Base-by-base conservation (phyloP, 1,140 invertebrate species). In the Berghia stephanieae region DNA sequence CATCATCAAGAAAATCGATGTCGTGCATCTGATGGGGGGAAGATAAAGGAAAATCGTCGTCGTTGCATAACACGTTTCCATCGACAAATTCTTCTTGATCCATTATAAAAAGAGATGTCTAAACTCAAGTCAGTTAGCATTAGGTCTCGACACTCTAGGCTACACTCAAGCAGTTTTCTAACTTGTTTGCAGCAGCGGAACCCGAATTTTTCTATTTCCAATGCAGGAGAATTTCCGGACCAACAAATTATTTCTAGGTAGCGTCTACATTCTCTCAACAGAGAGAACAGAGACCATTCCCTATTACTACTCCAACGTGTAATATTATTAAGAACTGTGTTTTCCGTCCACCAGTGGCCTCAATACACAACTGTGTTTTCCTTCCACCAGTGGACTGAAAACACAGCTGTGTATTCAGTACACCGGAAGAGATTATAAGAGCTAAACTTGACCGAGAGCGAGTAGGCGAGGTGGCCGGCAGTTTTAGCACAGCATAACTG, bases 211-310 rank as follows among this genome's bases (percentile, higher is more conserved):
- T 80, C 34, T 67, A 69, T 34, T n/a, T 60, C 2, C 18, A 73
- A 78, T n/a, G 69, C 73, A 24, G 63, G 24, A 1, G 70, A 34
- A 5, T 10, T 43, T 27, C 70, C 43, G n/a, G 75, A 78, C 27
- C 38, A 73, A n/a, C 76, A 66, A 10, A 77, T 44, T 34, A 36
- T 36, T 27, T n/a, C 2, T 55, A 34, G 31, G 13, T 1, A 66
- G 44, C 13, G 57, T 46, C 18, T 36, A 66, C 52, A 36, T 43
- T 68, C 63, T 38, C 63, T 55, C 46, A 49, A 55, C 97, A 10
- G 96, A 97, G 49, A 99, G 90, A 91, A 99, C 97, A 90, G 96
- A 96, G 81, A 98, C 97, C 90, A 76, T 76, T n/a, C n/a, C n/a
- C n/a, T n/a, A n/a, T n/a, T n/a, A n/a, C n/a, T n/a, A n/a, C n/a